Evolutionary conservation across 1,140 invertebrate species (phyloP), one percentile per base, ranked within the genome.

Genomic region (Heliconius himera): DNA sequence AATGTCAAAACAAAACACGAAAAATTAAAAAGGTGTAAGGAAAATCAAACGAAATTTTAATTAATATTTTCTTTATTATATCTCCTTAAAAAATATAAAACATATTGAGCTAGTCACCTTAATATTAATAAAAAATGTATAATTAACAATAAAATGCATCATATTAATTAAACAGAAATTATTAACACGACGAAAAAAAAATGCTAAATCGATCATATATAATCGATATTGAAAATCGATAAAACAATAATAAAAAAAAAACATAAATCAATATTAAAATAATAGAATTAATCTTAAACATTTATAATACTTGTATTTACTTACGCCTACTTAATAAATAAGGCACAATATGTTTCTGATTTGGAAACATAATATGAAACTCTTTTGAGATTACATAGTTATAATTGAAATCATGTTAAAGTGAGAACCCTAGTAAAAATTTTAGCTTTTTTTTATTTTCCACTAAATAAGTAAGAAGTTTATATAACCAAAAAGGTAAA

Each of bases 301-400:
- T 36, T 51, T 81, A 81, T 81, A 81, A 81, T 81, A 81, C 79
- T 81, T 73, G 76, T 78, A 70, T 72, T 49, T 56, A 33, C 71
- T 77, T 81, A 77, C 56, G 49, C 22, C 79, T 74, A 73, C 56
- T 41, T 38, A 72, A 70, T 76, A 76, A 76, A 76, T 76, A 46
- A 76, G 60, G 60, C 60, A 66, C 60, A 29, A 5, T 11, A 16
- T 3, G 18, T 20, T 18, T 51, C 6, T 20, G 8, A 20, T 51
- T 26, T 51, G 20, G 16, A 51, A 20, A 51, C 16, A 46, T 13
- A 51, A 51, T 20, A 51, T 51, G 49, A 20, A 20, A 51, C 18
- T 36, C 33, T 36, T 36, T 36, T 36, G 6, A 36, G 33, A 36
- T 36, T 36, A 6, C 33, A 6, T 1, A 36, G 33, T 36, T 36